A percentile compares a stretch with the other conserved stretches of the same genome.
Evolutionary conservation across 1,140 invertebrate species (phyloP).

Genomic region (Hylyphantes graminicola): DNA sequence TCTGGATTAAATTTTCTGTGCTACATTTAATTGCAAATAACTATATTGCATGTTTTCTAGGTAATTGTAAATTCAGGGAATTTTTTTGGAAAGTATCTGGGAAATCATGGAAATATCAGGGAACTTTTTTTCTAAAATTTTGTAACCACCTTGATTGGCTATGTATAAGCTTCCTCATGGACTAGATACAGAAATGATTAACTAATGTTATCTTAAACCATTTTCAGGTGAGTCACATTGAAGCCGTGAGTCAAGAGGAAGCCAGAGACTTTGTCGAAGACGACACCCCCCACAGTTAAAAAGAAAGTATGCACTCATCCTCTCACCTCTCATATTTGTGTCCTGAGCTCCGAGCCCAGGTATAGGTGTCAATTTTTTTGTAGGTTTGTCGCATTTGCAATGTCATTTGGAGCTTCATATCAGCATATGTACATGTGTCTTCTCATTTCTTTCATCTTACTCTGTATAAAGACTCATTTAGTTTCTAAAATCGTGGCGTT

Average conservation of each 20-base stretch:
- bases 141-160: too few relatives aligned
- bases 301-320: constrained; percentile 3
- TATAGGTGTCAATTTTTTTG: constrained; percentile 2
- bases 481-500: constrained; percentile 32
- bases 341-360: neutral
- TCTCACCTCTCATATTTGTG: constrained; percentile 24
- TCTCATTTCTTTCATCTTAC: constrained; percentile 47
- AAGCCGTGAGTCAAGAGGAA: constrained; percentile 80
- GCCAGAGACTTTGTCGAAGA: constrained; percentile 99
- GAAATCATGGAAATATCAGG: too few relatives aligned
- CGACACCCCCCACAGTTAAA: constrained; percentile 88
- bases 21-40: too few relatives aligned
- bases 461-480: constrained; percentile 43
- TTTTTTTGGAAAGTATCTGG: too few relatives aligned
- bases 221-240: constrained; percentile 71
- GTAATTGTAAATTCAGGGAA: too few relatives aligned
- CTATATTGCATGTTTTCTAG: too few relatives aligned
- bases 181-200: too few relatives aligned
- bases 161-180: too few relatives aligned
- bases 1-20: too few relatives aligned
- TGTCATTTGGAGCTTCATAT: constrained; percentile 57
- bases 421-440: constrained; percentile 50
- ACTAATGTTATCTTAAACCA: neutral
- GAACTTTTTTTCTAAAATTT: too few relatives aligned
- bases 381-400: constrained; percentile 15